Evolutionary conservation across 2,113 vertebrate genomes (phyloP).

Genomic region (Leucoraja erinaceus): DNA sequence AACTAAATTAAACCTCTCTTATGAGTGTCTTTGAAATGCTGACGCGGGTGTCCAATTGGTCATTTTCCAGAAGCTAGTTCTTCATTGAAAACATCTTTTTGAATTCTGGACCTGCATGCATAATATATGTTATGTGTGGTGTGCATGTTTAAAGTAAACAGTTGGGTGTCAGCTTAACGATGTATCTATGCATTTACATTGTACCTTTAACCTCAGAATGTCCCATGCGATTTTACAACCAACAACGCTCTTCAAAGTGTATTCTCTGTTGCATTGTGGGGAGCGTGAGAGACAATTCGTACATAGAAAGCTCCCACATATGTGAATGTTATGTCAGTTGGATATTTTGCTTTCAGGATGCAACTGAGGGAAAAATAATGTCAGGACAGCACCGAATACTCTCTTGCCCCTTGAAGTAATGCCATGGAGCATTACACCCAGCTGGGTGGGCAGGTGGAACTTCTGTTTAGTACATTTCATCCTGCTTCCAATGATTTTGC

Average conservation of each 20-base stretch:
- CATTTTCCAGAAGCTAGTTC: too few species aligned
- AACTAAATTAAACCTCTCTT: too few species aligned
- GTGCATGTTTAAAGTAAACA: too few species aligned
- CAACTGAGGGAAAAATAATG: neutral
- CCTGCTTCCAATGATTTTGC: neutral
- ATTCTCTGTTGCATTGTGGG: neutral
- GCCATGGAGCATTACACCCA: neutral
- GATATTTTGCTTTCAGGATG: too few species aligned
- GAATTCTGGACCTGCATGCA: neutral
- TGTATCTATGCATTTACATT: neutral
- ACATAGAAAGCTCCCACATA: neutral
- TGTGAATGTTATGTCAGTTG: neutral
- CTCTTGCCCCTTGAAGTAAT: neutral
- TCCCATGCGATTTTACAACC: neutral
- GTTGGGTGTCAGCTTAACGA: too few species aligned
- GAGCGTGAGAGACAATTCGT: neutral
- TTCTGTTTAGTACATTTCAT: neutral
- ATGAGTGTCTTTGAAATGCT: too few species aligned
- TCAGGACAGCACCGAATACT: neutral
- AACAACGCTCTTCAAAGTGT: neutral
- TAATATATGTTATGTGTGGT: too few species aligned
- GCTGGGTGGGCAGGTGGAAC: neutral
- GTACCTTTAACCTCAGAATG: neutral
- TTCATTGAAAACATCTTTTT: too few species aligned
- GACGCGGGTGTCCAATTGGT: too few species aligned